Base-by-base conservation (phyloP, 1,140 invertebrate species). In the Octopus bimaculoides region DNA sequence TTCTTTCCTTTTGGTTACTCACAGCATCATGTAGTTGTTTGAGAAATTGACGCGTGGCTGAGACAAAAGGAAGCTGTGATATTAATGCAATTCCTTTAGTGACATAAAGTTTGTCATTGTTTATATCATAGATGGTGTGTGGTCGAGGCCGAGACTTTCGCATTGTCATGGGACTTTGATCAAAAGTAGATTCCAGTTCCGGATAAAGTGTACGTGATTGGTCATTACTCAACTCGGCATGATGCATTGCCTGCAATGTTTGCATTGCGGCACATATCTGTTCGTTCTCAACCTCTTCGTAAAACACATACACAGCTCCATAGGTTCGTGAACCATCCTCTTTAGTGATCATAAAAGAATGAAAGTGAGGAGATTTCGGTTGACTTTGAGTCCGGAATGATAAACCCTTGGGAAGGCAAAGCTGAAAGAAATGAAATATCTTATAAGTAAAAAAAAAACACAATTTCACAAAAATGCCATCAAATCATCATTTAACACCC, bases 301-400 rank as follows among this genome's bases (percentile, higher is more conserved):
- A 98, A 90, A 99, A 99, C 14, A 97, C 94, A 80, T 97, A 93
- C 84, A 96, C 96, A 87, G 97, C 97, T 66, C 98, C 98, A 92
- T 97, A 98, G 77, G 94, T 94, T 84, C 96, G 92, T 81, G 94
- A 94, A 74, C 98, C 98, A 93, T 99, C 97, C 92, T 99, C 97
- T 86, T 95, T 93, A 26, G 98, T 99, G 73, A 99, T 96, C 9
- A 99, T 93, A 92, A 99, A 99, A 75, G 97, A 96, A 90, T 99
- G 98, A 92, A 98, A 98, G 82, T 92, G 93, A 17, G 97, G 95
- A 82, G 95, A 94, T 81, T 96, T 92, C 75, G 93, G 93, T 90
- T 98, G 95, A 90, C 96, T 97, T 89, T 98, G 96, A 5, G 97
- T 98, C 78, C 95, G 93, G 91, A 99, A 98, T 84, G 94, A 93